Conservation (phyloP, 2,797 vertebrate species). For the Channallabes apus region DNA sequence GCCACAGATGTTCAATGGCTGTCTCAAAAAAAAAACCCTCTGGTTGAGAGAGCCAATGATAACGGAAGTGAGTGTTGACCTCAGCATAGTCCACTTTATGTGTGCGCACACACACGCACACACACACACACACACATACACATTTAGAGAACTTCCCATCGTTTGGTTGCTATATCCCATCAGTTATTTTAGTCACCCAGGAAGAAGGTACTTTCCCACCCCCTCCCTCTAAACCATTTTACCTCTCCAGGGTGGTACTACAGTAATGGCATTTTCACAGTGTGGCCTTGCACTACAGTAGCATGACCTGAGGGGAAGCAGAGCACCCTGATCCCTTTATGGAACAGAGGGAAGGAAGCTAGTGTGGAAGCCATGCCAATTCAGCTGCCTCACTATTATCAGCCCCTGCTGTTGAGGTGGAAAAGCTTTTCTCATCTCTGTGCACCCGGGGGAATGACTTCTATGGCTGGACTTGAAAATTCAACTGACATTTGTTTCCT, state of each 20-base stretch:
- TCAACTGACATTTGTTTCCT: conserved; percentile 52
- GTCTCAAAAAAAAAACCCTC: conserved; percentile 18
- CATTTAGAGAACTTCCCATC: conserved; percentile 4
- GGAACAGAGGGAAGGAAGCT: conserved; percentile 26
- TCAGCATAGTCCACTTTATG: conserved; percentile 20
- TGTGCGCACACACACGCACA: background rate
- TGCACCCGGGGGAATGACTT: conserved; percentile 53
- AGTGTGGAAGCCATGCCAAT: conserved; percentile 38
- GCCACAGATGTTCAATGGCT: conserved; percentile 37
- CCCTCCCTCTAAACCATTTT: conserved; percentile 38
- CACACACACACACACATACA: conserved; percentile 25
- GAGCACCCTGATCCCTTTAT: conserved; percentile 49
- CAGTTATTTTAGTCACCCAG: conserved; percentile 30
- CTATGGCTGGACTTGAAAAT: conserved; percentile 38
- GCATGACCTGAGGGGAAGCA: conserved; percentile 39
- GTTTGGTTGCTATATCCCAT: conserved; percentile 31
- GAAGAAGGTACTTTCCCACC: conserved; percentile 40
- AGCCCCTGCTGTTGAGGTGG: conserved; percentile 47
- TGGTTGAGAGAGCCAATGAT: conserved; percentile 17
- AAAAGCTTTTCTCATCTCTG: conserved; percentile 53
- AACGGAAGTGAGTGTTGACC: conserved; percentile 33
- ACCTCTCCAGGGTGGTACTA: conserved; percentile 35
- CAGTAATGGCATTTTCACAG: conserved; percentile 45
- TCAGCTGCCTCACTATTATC: conserved; percentile 50
- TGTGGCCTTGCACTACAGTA: conserved; percentile 43